Evolutionary conservation across 2,113 vertebrate genomes (phyloP).

Genomic region (Xenopus laevis): DNA sequence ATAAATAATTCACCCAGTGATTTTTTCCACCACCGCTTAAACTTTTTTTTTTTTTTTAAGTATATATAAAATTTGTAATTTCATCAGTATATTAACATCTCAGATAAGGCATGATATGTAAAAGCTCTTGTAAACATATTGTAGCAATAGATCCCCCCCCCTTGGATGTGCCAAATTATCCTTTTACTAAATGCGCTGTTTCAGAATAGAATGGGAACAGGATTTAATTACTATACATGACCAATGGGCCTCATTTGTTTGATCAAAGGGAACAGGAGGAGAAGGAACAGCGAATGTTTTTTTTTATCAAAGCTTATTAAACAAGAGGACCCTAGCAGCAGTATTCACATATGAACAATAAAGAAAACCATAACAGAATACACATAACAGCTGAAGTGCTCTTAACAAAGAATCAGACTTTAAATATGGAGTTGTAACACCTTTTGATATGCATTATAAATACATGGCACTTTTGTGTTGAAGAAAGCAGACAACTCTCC

Average conservation of each 20-base stretch:
- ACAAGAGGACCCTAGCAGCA: constrained; percentile 51
- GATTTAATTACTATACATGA: constrained; percentile 50
- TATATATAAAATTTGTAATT: constrained; percentile 50
- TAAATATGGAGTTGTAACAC: constrained; percentile 50
- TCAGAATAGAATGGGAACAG: constrained; percentile 37
- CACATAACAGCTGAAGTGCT: constrained; percentile 57
- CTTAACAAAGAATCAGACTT: constrained; percentile 50
- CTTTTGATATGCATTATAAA: constrained; percentile 61
- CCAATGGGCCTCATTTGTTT: constrained; percentile 44
- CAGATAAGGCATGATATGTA: too few relatives aligned
- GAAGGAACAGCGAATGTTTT: too few relatives aligned
- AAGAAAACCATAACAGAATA: constrained; percentile 50
- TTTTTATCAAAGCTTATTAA: constrained; percentile 30
- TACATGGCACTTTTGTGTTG: constrained; percentile 57
- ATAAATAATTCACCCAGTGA: constrained; percentile 4
- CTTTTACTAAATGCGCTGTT: not conserved
- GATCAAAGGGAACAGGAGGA: constrained; percentile 41
- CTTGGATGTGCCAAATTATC: too few relatives aligned
- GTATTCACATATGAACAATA: constrained; percentile 56
- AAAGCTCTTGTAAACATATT: constrained; percentile 10
- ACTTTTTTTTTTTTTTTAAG: constrained; percentile 44
- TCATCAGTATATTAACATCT: constrained; percentile 13
- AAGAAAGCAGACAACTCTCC: constrained; percentile 51
- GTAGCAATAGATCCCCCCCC: not conserved
- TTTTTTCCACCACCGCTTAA: not conserved